Base-by-base conservation (phyloP, 1,140 invertebrate species). In the Amyelois transitella region DNA sequence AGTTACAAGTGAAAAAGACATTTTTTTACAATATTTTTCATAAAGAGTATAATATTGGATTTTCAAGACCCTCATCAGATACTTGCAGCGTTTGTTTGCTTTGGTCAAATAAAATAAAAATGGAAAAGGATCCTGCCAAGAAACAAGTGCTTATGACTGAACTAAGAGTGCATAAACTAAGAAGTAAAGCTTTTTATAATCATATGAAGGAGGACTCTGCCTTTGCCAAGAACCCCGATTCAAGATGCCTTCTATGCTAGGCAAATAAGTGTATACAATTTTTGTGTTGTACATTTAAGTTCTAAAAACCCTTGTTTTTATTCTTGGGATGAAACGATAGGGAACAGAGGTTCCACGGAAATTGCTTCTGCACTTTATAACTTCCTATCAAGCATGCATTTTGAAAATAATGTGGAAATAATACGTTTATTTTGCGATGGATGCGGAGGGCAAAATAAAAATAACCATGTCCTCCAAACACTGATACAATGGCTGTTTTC, bases 361-460 rank as follows among this genome's bases (percentile, higher is more conserved):
- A 19, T 47, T 18, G 44, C n/a, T 18, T 47, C 18, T 19, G 44
- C 44, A 18, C 18, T 47, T 14, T 18, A 18, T 8, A 5, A 47
- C 8, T 47, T 18, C 18, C 10, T 47, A 19, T 18, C 7, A 17
- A 3, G n/a, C 8, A 14, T 18, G n/a, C 5, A 47, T 18, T 18
- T 47, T 47, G 44, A 47, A 19, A 10, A 8, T 18, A 8, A 24
- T 24, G 22, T 47, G 5, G 14, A 47, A 18, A 18, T 18, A 18
- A 47, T 47, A 17, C n/a, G 44, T 18, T 22, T 49, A 12, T 20
- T 49, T 49, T 49, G 47, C 21, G 47, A 49, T 49, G 47, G 20
- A 3, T 49, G 47, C 22, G 60, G 54, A 6, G 54, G 54, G 0
- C 54, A 62, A 24, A 63, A 63, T 12, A 59, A 48, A 48, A 52